Percentiles rank a stretch among this genome's conserved stretches.
Conservation (phyloP, 2,888 invertebrate genomes). For the Patella ulyssiponensis region DNA sequence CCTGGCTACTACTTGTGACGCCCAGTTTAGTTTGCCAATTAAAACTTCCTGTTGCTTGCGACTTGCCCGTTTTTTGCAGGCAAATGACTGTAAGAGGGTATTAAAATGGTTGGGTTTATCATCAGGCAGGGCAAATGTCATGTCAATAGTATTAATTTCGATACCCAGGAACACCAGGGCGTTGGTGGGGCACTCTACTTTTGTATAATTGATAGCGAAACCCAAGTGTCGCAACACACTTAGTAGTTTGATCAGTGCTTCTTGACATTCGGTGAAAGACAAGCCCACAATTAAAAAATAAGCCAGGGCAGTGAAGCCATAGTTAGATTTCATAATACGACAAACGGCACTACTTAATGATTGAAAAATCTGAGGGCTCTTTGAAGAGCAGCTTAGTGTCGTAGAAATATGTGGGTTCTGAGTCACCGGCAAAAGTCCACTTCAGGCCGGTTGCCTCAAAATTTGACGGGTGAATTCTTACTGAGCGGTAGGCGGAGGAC, state of each 20-base stretch:
- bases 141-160: background rate
- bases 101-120: background rate
- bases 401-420: background rate
- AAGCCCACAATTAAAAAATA: background rate
- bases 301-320: background rate
- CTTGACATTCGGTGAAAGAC: background rate
- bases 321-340: background rate
- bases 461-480: slow-evolving; percentile 15
- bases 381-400: background rate
- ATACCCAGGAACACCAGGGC: background rate
- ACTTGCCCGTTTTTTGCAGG: background rate
- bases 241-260: background rate
- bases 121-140: background rate
- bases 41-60: background rate
- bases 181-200: background rate
- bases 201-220: background rate
- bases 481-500: slow-evolving; percentile 10
- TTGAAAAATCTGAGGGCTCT: background rate
- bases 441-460: slow-evolving; percentile 15
- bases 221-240: background rate
- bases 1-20: background rate
- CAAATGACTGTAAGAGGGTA: background rate
- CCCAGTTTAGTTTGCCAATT: background rate
- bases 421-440: background rate
- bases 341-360: background rate